Base-by-base conservation (phyloP, 1,140 invertebrate genomes). In the Neuroterus valhalla region DNA sequence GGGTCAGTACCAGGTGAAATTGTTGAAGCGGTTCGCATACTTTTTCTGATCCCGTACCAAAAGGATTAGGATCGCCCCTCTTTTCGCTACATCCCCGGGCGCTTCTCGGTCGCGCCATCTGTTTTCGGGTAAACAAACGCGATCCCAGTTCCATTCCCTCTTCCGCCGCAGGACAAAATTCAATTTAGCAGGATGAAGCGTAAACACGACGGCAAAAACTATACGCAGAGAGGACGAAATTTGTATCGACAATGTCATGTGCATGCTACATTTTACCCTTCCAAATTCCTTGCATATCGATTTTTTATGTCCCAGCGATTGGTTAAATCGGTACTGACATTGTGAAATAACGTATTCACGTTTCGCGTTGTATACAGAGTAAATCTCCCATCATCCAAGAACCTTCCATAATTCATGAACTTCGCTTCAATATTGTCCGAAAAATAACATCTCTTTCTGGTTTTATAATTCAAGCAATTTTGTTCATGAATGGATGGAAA, bases 111-210 rank as follows among this genome's bases (percentile, higher is more conserved):
- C 82, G 78, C 82, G 84, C 82, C 82, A 84, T 84, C 85, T 87
- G 83, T 86, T 86, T 84, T 86, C 79, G 77, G 85, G 84, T 86
- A 87, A 87, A 87, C 83, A 87, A 79, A 85, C 82, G 78, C 78
- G 78, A 85, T 85, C 82, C 76, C 78, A 81, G 79, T 82, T 75
- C 75, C 81, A 85, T 84, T 81, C 75, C 69, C 72, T 66, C 70
- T 81, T 81, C 84, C 81, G 85, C 86, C 86, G 75, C 82, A 74
- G 85, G 86, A 86, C 81, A 82, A 85, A 85, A 87, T 87, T 87
- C 85, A 86, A 86, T 87, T 86, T 86, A 85, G 80, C 81, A 82
- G 84, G 84, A 86, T 84, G 82, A 85, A 87, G 84, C 86, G 84
- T 86, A 86, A 87, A 86, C 86, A 86, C 80, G 80, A 72, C 67